Evolutionary conservation across 2,113 vertebrate genomes (phyloP).

Genomic region (Herpetotheres cachinnans): DNA sequence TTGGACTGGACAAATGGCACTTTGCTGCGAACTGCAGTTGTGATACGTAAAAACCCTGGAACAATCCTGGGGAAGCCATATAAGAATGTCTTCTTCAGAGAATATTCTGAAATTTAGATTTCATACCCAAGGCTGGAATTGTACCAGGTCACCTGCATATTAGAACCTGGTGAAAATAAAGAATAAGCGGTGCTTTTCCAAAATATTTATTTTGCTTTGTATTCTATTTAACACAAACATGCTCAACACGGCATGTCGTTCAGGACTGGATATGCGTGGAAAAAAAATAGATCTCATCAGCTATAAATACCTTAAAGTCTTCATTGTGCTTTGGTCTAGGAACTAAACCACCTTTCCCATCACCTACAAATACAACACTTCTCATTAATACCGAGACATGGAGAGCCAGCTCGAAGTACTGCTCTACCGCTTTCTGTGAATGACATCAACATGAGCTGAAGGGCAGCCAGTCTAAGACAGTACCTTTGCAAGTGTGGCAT

Average conservation of each 20-base stretch:
- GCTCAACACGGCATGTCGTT: neutral
- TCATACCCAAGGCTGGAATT: neutral
- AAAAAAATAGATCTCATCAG: neutral
- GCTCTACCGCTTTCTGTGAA: neutral
- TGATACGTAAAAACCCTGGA: neutral
- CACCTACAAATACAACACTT: neutral
- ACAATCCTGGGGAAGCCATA: rapidly evolving
- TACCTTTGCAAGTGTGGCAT: neutral
- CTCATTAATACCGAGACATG: neutral
- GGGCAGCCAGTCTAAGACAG: too few relatives aligned
- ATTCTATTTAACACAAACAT: neutral
- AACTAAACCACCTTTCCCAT: neutral
- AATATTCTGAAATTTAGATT: neutral
- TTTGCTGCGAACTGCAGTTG: neutral
- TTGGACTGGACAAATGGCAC: neutral
- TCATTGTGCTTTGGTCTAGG: neutral
- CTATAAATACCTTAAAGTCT: neutral
- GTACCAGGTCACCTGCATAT: neutral
- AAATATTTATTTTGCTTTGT: neutral
- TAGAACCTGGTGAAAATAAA: neutral
- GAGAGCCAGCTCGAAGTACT: neutral
- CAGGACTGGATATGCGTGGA: neutral
- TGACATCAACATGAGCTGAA: neutral
- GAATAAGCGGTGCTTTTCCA: neutral
- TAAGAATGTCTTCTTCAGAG: rapidly evolving